Percentiles rank a stretch among this genome's conserved stretches.
phyloP scores from a whole-genome alignment of 2,888 invertebrate genomes.

The Aleiodes testaceus region DNA sequence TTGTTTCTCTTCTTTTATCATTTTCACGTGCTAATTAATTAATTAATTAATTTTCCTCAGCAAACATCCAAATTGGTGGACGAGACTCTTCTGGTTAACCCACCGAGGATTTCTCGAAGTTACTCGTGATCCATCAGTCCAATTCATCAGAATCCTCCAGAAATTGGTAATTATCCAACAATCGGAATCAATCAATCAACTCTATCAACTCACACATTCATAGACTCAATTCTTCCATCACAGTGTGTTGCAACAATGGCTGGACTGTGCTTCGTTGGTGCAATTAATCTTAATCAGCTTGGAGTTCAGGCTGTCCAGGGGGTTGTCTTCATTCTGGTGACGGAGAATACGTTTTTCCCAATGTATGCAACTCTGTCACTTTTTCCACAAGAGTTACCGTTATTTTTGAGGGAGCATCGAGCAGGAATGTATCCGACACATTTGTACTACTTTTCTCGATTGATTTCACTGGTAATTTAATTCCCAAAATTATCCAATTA shows the following conservation, averaged over 20 bases:
- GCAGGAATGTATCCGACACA: slow-evolving; percentile 88
- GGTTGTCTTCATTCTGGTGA: slow-evolving; percentile 88
- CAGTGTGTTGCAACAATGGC: slow-evolving; percentile 82
- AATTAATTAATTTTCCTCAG: slow-evolving; percentile 60
- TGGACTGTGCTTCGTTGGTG: slow-evolving; percentile 89
- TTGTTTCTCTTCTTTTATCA: no score
- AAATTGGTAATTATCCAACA: slow-evolving; percentile 80
- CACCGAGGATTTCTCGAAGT: slow-evolving; percentile 84
- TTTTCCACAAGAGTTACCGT: slow-evolving; percentile 86
- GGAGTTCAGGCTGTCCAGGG: slow-evolving; percentile 93
- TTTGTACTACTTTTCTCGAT: slow-evolving; percentile 86
- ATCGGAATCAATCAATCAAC: background rate
- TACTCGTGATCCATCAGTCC: slow-evolving; percentile 86
- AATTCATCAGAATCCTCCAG: slow-evolving; percentile 84
- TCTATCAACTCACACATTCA: background rate
- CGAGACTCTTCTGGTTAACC: slow-evolving; percentile 84
- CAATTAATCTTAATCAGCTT: slow-evolving; percentile 81
- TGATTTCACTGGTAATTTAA: slow-evolving; percentile 83
- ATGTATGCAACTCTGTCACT: slow-evolving; percentile 92
- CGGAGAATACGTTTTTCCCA: slow-evolving; percentile 92
- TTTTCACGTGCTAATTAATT: no score
- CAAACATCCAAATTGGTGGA: slow-evolving; percentile 80
- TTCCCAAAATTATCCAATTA: background rate
- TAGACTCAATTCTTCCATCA: slow-evolving; percentile 34
- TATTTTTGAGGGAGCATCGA: slow-evolving; percentile 86